These are phyloP conservation scores for Hozukius guyotensis DNA, from an alignment of 2,797 vertebrate species.

Conservation along the genomic window DNA sequence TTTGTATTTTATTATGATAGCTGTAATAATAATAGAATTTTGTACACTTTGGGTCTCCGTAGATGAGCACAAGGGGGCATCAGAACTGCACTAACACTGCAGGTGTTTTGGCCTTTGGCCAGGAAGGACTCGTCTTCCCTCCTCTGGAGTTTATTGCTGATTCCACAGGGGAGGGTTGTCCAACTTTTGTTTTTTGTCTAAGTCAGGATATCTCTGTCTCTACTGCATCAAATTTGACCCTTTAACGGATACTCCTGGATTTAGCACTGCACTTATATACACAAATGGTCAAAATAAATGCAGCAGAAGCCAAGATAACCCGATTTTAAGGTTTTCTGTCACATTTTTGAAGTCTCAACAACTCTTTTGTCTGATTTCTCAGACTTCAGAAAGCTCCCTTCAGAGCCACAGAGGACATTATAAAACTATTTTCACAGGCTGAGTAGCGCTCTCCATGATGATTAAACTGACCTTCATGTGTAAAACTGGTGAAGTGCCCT, in stretches of 20 bases:
- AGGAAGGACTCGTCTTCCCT: not conserved
- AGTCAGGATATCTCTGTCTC: not conserved
- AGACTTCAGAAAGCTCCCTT: not conserved
- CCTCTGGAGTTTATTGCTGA: not conserved
- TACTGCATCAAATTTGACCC: not conserved
- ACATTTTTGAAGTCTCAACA: not conserved
- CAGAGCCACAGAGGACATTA: not conserved
- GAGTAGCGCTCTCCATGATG: not conserved
- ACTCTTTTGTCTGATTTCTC: not conserved
- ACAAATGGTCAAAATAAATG: not conserved
- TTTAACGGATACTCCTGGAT: not conserved
- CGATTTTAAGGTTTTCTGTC: not conserved
- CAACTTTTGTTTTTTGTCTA: not conserved
- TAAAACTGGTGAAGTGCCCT: not conserved
- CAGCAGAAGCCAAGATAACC: not conserved
- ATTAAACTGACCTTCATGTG: not conserved
- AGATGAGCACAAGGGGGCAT: slow-evolving; percentile 43
- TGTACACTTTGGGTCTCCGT: not conserved
- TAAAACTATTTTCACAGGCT: not conserved
- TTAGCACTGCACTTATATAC: not conserved
- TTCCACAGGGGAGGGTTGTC: not conserved
- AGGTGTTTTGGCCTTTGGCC: slow-evolving; percentile 3
- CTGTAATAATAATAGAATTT: not conserved
- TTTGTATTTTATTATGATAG: not conserved
- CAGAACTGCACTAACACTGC: slow-evolving; percentile 13